Base-by-base conservation (phyloP, 2,797 vertebrate species). In the Clarias fuscus region DNA sequence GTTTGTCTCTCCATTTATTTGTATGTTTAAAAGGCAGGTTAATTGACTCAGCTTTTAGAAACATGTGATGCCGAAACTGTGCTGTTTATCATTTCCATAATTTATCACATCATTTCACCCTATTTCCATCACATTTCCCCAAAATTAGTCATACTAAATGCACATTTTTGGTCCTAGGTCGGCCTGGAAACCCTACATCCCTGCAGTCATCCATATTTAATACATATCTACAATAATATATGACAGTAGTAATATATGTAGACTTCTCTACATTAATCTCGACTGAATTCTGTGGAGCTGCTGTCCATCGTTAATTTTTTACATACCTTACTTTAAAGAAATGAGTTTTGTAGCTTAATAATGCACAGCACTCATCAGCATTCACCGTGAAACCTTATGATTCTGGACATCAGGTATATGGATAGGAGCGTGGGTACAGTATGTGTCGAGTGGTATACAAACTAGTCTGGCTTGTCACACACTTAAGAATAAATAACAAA, bases 181-280 rank as follows among this genome's bases (percentile, higher is more conserved):
- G 58, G 81, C 37, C 79, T 18, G 24, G 37, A 65, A 65, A 81
- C 7, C 62, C 40, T 67, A 67, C 24, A 71, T 83, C 67, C 81
- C 65, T 58, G 65, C 30, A 68, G 62, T 85, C 30, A 61, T 53
- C 27, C 84, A 80, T 58, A 33, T 56, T 86, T 72, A 65, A 73
- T 48, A 27, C n/a, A 53, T 14, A 62, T 72, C 64, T 82, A 72
- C 30, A 75, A 62, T 82, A 72, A 76, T 70, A 70, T 71, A 83
- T 71, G 65, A 30, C 81, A 22, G 65, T 24, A 83, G 65, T 83
- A 83, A 83, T 83, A 71, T 48, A 65, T 75, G 70, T 48, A 48
- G 48, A 22, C 70, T 65, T 86, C 59, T 82, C 40, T 64, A 82
- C 59, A 82, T 86, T 70, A 70, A 83, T 83, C 81, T 83, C 24